phyloP scores from a whole-genome alignment of 2,888 invertebrate species.

The Calameuta idolon region DNA sequence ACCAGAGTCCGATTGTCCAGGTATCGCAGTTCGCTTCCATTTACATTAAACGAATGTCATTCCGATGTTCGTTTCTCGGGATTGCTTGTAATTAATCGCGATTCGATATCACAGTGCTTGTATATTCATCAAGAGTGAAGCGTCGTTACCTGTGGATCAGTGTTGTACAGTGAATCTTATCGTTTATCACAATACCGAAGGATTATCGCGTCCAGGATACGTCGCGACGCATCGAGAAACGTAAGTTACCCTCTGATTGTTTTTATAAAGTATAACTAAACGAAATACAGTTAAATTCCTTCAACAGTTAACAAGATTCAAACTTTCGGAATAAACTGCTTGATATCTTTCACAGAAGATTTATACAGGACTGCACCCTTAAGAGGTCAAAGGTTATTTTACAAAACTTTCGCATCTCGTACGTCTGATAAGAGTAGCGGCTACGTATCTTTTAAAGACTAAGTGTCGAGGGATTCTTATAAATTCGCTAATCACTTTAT shows the following conservation, averaged over 20 bases:
- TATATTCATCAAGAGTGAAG: neutral
- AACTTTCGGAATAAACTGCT: neutral
- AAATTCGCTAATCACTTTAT: too few relatives aligned
- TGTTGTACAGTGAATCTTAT: neutral
- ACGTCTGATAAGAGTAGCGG: neutral
- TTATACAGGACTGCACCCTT: neutral
- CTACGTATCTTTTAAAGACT: neutral
- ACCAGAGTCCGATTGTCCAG: neutral
- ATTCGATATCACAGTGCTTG: neutral
- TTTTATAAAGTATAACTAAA: neutral
- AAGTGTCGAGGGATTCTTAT: neutral
- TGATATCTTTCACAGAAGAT: neutral
- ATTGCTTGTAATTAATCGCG: neutral
- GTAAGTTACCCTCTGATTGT: neutral
- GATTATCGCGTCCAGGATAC: slow-evolving; percentile 9
- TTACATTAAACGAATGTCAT: neutral
- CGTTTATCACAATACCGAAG: slow-evolving; percentile 1
- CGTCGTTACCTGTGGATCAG: neutral
- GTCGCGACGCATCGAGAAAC: neutral
- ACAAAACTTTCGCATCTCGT: neutral
- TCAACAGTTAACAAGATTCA: neutral
- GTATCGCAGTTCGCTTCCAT: neutral
- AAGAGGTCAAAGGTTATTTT: neutral
- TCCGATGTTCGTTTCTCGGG: neutral
- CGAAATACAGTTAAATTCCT: neutral